Percentiles rank a stretch among this genome's conserved stretches.
These are phyloP conservation scores for Rhabdophis nuchalis DNA, from an alignment of 2,797 vertebrate species.

Conservation along the genomic window DNA sequence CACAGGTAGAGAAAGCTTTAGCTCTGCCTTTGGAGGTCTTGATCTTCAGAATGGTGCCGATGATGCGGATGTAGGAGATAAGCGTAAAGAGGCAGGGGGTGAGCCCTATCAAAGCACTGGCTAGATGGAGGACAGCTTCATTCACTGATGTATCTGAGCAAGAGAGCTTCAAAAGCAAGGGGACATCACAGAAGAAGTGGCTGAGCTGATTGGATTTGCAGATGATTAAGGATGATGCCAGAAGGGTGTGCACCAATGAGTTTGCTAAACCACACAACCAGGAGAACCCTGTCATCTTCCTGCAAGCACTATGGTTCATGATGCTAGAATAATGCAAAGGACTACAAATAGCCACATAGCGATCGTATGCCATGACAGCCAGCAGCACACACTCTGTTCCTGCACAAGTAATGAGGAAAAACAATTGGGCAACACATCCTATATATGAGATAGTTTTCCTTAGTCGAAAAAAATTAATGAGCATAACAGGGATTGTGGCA, in stretches of 20 bases:
- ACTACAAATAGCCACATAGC: slow-evolving; percentile 46
- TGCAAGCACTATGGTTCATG: slow-evolving; percentile 16
- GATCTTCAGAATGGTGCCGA: slow-evolving; percentile 26
- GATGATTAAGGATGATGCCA: background rate
- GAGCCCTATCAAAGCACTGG: background rate
- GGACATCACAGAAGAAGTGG: slow-evolving; percentile 52
- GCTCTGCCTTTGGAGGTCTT: slow-evolving; percentile 5
- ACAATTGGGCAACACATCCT: slow-evolving; percentile 25
- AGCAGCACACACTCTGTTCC: slow-evolving; percentile 43
- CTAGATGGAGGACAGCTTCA: slow-evolving; percentile 31
- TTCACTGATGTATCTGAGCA: slow-evolving; percentile 39
- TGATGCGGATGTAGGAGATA: slow-evolving; percentile 35
- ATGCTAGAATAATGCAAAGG: slow-evolving; percentile 27
- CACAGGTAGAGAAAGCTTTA: slow-evolving; percentile 42
- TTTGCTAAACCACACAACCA: slow-evolving; percentile 23
- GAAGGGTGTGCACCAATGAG: background rate
- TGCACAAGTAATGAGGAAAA: slow-evolving; percentile 43
- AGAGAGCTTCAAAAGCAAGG: slow-evolving; percentile 40
- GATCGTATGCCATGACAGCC: slow-evolving; percentile 16
- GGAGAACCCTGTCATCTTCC: slow-evolving; percentile 22
- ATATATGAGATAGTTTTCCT: slow-evolving; percentile 42
- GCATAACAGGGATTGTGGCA: slow-evolving; percentile 33
- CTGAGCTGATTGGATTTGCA: slow-evolving; percentile 36
- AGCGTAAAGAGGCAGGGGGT: slow-evolving; percentile 49
- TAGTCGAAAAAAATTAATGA: background rate